Conservation (phyloP, 2,888 invertebrate genomes). For the Marronus borbonicus region DNA sequence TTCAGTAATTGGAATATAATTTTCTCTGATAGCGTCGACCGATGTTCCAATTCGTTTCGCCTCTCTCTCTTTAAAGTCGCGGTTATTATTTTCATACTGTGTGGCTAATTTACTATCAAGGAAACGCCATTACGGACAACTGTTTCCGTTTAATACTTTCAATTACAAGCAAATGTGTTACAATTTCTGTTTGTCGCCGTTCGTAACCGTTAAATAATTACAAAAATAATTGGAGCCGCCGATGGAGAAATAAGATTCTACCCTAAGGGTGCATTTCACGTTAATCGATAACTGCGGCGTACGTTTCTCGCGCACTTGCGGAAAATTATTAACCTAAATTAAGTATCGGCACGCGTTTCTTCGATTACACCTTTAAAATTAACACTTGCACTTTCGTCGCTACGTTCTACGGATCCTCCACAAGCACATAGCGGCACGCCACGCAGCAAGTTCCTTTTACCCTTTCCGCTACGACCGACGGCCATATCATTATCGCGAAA, state of each 20-base stretch:
- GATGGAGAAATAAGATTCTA: conserved; percentile 10
- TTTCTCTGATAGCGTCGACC: no score
- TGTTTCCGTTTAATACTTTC: conserved; percentile 9
- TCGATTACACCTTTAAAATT: conserved; percentile 43
- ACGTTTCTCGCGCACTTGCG: background rate
- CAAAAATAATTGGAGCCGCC: conserved; percentile 1
- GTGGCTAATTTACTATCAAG: background rate
- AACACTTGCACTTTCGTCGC: conserved; percentile 48
- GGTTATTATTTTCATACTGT: background rate
- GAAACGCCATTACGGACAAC: background rate
- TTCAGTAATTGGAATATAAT: no score
- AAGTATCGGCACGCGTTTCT: conserved; percentile 43
- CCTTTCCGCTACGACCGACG: background rate
- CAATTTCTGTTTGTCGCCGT: conserved; percentile 3
- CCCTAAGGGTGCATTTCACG: conserved; percentile 38
- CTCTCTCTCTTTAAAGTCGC: no score
- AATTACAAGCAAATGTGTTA: conserved; percentile 22
- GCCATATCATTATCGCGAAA: conserved; percentile 43
- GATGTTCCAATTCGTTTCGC: no score
- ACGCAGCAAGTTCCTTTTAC: background rate
- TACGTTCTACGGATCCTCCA: background rate
- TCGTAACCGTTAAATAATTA: conserved; percentile 13
- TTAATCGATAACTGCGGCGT: conserved; percentile 26
- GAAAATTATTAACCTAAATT: conserved; percentile 45
- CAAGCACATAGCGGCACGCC: background rate